phyloP scores from a whole-genome alignment of 2,797 vertebrate genomes.

The Octomys mimax region DNA sequence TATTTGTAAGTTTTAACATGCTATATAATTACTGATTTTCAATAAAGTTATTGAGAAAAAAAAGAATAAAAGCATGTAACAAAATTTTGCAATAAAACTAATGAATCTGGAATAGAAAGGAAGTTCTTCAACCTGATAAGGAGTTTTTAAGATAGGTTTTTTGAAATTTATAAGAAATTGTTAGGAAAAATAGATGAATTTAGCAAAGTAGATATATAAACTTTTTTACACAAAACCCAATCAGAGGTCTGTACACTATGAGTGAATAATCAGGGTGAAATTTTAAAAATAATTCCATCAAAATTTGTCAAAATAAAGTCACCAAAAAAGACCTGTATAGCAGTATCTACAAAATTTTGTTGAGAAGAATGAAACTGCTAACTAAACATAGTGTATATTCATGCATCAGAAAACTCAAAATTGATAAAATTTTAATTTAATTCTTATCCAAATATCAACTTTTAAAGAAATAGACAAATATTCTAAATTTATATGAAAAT shows the following conservation, averaged over 20 bases:
- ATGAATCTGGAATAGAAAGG: background rate
- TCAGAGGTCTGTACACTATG: background rate
- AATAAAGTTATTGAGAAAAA: too few species aligned
- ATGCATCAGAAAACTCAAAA: background rate
- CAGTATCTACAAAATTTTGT: background rate
- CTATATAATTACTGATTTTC: too few species aligned
- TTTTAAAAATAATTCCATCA: background rate
- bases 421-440: background rate
- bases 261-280: background rate
- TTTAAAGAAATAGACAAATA: background rate
- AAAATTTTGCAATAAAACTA: background rate
- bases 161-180: background rate
- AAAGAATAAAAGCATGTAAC: background rate
- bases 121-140: background rate
- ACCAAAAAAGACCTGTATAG: background rate
- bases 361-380: background rate
- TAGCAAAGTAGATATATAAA: background rate
- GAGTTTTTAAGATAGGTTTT: background rate
- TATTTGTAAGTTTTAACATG: too few species aligned
- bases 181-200: background rate
- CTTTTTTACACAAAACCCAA: background rate
- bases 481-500: background rate
- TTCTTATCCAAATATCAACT: background rate
- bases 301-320: background rate
- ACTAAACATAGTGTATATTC: background rate